Percentiles rank a stretch among this genome's conserved stretches.
Evolutionary conservation across 35 echinoderm and acorn worm species (phyloP).

Genomic region (Heliocidaris erythrogramma): DNA sequence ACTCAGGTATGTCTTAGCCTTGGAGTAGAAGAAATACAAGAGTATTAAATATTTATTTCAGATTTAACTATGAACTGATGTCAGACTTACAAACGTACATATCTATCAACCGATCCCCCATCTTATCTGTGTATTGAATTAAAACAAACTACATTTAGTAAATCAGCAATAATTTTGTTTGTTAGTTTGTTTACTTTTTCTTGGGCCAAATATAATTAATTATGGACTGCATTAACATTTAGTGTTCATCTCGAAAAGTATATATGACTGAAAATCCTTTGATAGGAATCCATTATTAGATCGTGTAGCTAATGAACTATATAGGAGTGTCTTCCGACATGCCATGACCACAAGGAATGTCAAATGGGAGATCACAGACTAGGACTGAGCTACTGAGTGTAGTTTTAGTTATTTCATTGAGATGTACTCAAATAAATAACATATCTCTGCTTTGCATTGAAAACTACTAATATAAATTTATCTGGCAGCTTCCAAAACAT

Average conservation of each 20-base stretch:
- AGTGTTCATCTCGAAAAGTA: too few relatives aligned
- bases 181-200: too few relatives aligned
- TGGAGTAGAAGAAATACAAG: neutral
- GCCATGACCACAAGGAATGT: neutral
- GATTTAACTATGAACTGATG: neutral
- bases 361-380: neutral
- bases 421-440: too few relatives aligned
- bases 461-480: neutral
- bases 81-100: neutral
- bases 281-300: too few relatives aligned
- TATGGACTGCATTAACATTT: too few relatives aligned
- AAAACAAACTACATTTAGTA: too few relatives aligned
- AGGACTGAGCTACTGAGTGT: neutral
- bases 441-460: too few relatives aligned
- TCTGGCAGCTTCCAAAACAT: neutral
- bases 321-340: too few relatives aligned
- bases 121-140: neutral
- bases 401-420: too few relatives aligned
- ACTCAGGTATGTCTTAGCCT: constrained; percentile 84
- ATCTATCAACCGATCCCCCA: neutral
- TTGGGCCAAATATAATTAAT: too few relatives aligned
- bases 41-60: neutral
- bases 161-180: too few relatives aligned
- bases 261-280: neutral
- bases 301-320: too few relatives aligned